Evolutionary conservation across 2,888 invertebrate genomes (phyloP).

Genomic region (Augochlorella aurata): DNA sequence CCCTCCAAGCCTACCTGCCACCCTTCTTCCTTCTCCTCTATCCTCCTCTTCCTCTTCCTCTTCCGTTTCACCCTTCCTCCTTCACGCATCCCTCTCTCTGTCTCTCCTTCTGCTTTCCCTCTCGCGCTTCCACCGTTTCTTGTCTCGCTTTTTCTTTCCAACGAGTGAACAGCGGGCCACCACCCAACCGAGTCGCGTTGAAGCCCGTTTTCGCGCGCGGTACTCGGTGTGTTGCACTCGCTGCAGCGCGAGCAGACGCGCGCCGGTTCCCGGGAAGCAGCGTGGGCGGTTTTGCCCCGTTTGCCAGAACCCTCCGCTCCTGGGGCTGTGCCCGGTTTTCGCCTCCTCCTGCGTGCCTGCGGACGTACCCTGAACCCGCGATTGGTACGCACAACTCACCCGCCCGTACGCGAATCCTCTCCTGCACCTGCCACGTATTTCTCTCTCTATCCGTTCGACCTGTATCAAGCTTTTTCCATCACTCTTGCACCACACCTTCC

Average conservation of each 20-base stretch:
- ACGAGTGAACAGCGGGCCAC: slow-evolving; percentile 56
- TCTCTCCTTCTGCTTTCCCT: slow-evolving; percentile 20
- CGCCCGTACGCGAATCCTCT: slow-evolving; percentile 70
- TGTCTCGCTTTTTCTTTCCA: slow-evolving; percentile 36
- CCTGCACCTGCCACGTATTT: slow-evolving; percentile 65
- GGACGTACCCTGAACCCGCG: slow-evolving; percentile 70
- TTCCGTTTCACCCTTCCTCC: slow-evolving; percentile 51
- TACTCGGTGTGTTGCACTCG: slow-evolving; percentile 64
- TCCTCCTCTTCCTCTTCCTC: slow-evolving; percentile 35
- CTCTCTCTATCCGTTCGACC: slow-evolving; percentile 39
- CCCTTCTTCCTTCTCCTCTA: slow-evolving; percentile 41
- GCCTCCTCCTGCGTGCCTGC: slow-evolving; percentile 68
- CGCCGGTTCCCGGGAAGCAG: slow-evolving; percentile 68
- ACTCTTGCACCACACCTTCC: neutral
- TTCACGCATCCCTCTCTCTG: slow-evolving; percentile 31
- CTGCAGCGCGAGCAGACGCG: slow-evolving; percentile 66
- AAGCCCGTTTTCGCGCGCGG: slow-evolving; percentile 67
- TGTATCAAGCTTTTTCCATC: slow-evolving; percentile 4
- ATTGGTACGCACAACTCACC: slow-evolving; percentile 71
- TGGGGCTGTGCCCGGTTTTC: slow-evolving; percentile 70
- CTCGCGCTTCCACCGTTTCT: slow-evolving; percentile 20
- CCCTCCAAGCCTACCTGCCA: slow-evolving; percentile 36
- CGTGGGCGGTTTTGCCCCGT: slow-evolving; percentile 71
- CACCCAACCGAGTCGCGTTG: slow-evolving; percentile 63
- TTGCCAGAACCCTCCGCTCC: slow-evolving; percentile 65